Evolutionary conservation across 2,113 vertebrate species (phyloP), one percentile per base, ranked within the genome.

Genomic region (Cephalophus harveyi): DNA sequence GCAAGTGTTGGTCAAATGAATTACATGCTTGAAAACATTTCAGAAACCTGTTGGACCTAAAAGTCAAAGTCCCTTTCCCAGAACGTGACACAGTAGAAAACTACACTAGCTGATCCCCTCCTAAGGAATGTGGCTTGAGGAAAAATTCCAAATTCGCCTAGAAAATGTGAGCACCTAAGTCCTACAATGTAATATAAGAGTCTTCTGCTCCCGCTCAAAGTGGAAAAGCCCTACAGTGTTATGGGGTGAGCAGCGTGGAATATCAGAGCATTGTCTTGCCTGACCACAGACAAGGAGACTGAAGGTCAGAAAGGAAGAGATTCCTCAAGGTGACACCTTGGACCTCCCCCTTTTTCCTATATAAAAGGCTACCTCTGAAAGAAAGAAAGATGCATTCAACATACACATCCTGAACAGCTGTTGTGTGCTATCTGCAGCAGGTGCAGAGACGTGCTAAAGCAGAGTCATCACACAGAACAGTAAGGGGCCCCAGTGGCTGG

Each of bases 71-170:
- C 30, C 48, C 2, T n/a, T 83, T 62, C 43, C 54, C 27, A 30
- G 8, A 91, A 76, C 10, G 64, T 3, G 19, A 87, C 10, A 19
- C 1, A 1, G 92, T 21, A 28, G 54, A 60, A 94, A 52, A 85
- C 30, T 1, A 25, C 23, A 79, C 0, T 2, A 23, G 71, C 16
- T 19, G 4, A 46, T 40, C 54, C 33, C 46, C 81, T 89, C 87
- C 74, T 52, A 36, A 96, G 43, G 28, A 71, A 55, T 28, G 43
- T 1, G 40, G 64, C 55, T 64, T 43, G 76, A 89, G 36, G 52
- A 91, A 36, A 92, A 88, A 87, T 55, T n/a, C 30, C 54, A 50
- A 62, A 89, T 81, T 30, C 27, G 59, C 60, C 71, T 55, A 59
- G 71, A 92, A 92, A n/a, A 48, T 21, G 17, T 40, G 79, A 92